Conservation (phyloP, 2,888 invertebrate genomes). For the Nineta flava region DNA sequence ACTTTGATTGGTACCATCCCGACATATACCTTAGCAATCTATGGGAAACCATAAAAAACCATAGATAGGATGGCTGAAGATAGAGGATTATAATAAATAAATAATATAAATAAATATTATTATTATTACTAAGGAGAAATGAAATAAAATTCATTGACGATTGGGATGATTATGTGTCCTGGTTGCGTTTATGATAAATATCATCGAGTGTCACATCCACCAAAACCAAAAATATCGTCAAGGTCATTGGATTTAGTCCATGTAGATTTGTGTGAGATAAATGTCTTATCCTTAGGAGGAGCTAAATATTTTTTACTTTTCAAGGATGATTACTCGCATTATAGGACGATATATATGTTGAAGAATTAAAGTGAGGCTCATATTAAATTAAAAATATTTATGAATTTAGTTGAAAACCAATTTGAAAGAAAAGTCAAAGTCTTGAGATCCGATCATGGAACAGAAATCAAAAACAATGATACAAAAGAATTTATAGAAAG, state of each 20-base stretch:
- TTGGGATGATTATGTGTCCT: slow-evolving; percentile 5
- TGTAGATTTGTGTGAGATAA: slow-evolving; percentile 15
- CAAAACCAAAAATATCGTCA: slow-evolving; percentile 11
- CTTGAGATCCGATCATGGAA: neutral
- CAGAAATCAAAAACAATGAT: too few relatives aligned
- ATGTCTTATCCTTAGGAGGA: slow-evolving; percentile 7
- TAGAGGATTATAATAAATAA: too few relatives aligned
- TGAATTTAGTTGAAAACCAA: neutral
- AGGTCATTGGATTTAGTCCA: too few relatives aligned
- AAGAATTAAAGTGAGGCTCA: neutral
- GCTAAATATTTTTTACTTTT: slow-evolving; percentile 11
- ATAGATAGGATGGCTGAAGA: too few relatives aligned
- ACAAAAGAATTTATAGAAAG: too few relatives aligned
- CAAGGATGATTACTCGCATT: neutral
- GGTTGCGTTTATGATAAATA: slow-evolving; percentile 7
- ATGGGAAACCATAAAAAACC: too few relatives aligned
- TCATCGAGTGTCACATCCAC: slow-evolving; percentile 12
- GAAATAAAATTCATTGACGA: slow-evolving; percentile 4
- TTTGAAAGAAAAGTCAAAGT: neutral
- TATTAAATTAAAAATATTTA: too few relatives aligned
- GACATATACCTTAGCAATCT: too few relatives aligned
- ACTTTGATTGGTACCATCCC: too few relatives aligned
- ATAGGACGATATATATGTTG: neutral
- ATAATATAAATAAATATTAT: too few relatives aligned
- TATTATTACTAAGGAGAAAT: slow-evolving; percentile 9